Evolutionary conservation across 2,113 vertebrate genomes (phyloP).

Genomic region (Campylomormyrus tamandua): DNA sequence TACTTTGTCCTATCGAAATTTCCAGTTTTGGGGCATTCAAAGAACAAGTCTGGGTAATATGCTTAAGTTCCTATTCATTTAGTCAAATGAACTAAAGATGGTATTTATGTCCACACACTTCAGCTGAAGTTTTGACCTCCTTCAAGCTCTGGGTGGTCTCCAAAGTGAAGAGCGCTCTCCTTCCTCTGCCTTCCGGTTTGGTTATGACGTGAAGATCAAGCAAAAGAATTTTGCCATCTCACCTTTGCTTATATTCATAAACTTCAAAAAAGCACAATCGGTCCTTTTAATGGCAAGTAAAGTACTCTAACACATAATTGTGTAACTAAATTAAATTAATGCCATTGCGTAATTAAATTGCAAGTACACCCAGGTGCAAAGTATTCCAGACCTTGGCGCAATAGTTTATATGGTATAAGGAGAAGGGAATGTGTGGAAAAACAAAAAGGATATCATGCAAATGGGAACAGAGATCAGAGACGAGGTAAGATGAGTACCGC

Average conservation of each 20-base stretch:
- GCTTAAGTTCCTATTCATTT: background rate
- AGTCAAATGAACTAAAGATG: background rate
- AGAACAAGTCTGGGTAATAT: background rate
- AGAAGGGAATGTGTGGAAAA: background rate
- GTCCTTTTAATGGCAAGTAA: background rate
- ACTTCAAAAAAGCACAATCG: background rate
- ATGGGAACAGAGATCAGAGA: background rate
- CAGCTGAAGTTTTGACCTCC: background rate
- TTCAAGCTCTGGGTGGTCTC: background rate
- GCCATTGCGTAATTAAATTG: background rate
- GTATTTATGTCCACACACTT: background rate
- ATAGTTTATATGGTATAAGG: background rate
- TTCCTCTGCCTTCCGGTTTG: background rate
- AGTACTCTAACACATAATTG: background rate
- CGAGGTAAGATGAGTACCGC: background rate
- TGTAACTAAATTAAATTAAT: background rate
- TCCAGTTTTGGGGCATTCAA: background rate
- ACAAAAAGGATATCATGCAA: background rate
- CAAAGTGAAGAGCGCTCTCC: background rate
- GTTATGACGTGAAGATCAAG: background rate
- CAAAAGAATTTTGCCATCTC: background rate
- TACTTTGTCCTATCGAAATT: background rate
- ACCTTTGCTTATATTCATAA: background rate
- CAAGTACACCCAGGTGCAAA: background rate
- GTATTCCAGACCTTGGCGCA: background rate